Percentiles rank a stretch among this genome's conserved stretches.
Evolutionary conservation across 2,888 invertebrate species (phyloP).

Genomic region (Drosophila peninsularis): DNA sequence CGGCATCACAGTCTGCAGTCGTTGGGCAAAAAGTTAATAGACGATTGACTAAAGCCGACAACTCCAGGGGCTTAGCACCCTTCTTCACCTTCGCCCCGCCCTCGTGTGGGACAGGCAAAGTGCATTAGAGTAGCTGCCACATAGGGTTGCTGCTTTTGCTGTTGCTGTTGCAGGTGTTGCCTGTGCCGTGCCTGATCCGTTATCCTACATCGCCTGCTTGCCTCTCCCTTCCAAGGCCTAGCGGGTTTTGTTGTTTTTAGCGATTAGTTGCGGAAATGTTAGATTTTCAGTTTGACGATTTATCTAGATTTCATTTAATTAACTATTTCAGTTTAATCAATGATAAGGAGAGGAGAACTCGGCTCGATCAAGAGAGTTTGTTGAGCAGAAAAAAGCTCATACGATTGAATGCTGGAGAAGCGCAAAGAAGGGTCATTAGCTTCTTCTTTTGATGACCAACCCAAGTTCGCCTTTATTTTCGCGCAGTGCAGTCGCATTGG

Average conservation of each 20-base stretch:
- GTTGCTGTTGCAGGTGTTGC: conserved; percentile 71
- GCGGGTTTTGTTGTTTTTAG: conserved; percentile 73
- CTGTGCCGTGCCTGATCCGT: conserved; percentile 51
- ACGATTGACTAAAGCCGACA: conserved; percentile 79
- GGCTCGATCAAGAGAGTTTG: not conserved
- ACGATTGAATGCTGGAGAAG: not conserved
- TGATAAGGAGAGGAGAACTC: not conserved
- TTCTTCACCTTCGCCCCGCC: conserved; percentile 47
- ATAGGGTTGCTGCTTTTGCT: conserved; percentile 70
- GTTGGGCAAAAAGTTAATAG: conserved; percentile 82
- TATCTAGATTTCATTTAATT: conserved; percentile 55
- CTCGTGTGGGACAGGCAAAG: conserved; percentile 65
- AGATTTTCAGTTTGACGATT: conserved; percentile 41
- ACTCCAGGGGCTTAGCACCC: conserved; percentile 73
- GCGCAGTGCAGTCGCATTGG: conserved; percentile 59
- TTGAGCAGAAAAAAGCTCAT: not conserved
- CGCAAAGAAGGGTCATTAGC: no score
- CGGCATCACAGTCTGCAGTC: conserved; percentile 54
- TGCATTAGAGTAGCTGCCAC: conserved; percentile 59
- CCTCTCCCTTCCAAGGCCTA: conserved; percentile 59
- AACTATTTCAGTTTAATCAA: conserved; percentile 7
- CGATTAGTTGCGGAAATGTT: conserved; percentile 54
- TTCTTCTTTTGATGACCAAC: not conserved
- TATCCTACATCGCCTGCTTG: conserved; percentile 21
- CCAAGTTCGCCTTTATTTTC: conserved; percentile 5